Percentiles rank a stretch among this genome's conserved stretches.
phyloP scores from a whole-genome alignment of 2,888 invertebrate species.

The Sericinus montela region DNA sequence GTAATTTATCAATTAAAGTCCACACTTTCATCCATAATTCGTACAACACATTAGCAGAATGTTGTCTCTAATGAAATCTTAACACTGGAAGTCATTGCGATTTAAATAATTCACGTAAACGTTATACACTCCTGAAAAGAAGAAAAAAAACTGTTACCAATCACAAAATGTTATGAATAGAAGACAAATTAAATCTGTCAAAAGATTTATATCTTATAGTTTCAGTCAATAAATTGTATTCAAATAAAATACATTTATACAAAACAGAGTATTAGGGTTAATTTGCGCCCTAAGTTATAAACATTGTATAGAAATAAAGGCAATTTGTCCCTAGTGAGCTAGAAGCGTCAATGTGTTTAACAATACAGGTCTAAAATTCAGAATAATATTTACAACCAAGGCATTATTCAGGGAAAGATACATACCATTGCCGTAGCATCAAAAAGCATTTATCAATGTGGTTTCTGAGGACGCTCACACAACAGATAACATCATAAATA shows the following conservation, averaged over 20 bases:
- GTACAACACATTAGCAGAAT: conserved; percentile 53
- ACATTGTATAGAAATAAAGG: conserved; percentile 44
- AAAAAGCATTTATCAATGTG: conserved; percentile 66
- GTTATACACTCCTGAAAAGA: conserved; percentile 66
- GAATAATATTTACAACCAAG: conserved; percentile 30
- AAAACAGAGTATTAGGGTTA: neutral
- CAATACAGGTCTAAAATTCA: conserved; percentile 49
- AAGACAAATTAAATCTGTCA: conserved; percentile 3
- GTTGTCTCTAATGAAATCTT: conserved; percentile 54
- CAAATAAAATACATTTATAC: conserved; percentile 1
- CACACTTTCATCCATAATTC: conserved; percentile 78
- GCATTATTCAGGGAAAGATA: conserved; percentile 38
- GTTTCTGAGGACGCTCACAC: conserved; percentile 74
- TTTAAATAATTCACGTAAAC: conserved; percentile 43
- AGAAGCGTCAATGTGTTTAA: conserved; percentile 69
- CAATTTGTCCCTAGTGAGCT: conserved; percentile 63
- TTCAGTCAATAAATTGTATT: neutral
- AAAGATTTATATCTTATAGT: neutral
- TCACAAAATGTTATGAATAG: conserved; percentile 20
- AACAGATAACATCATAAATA: conserved; percentile 82
- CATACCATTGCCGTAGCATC: conserved; percentile 72
- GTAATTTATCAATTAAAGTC: conserved; percentile 71
- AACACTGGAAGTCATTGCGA: conserved; percentile 58
- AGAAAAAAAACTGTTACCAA: conserved; percentile 36
- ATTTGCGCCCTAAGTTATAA: conserved; percentile 16